Base-by-base conservation (phyloP, 1,140 invertebrate genomes). In the Sinella curviseta region DNA sequence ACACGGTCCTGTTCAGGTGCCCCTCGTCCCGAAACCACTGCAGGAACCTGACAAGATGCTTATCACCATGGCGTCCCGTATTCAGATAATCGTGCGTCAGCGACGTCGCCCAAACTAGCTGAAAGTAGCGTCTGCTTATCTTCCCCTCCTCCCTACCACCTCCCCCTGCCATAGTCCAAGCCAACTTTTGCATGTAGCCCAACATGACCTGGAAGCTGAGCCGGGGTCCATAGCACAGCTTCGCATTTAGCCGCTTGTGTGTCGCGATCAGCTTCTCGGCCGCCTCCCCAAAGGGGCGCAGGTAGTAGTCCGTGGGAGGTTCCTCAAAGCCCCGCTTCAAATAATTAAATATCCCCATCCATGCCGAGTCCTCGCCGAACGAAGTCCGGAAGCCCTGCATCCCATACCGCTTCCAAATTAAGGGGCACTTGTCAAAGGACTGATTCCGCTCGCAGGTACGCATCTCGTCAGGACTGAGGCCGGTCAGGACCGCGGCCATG, bases 81-180 rank as follows among this genome's bases (percentile, higher is more conserved):
- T 94, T 94, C 20, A 94, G 88, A 82, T 91, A 91, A 82, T 94
- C 93, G 84, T 95, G 94, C 74, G 91, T 93, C 77, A 94, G 89
- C 54, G 90, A 91, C 55, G 92, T 92, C 3, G 91, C 90, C 94
- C 94, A 95, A 85, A 94, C 93, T 78, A 95, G 91, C 0, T 90
- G 92, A 81, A 95, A 95, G 82, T 87, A 89, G 1, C 74, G 2
- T 54, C 39, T 75, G n/a, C n/a, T n/a, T n/a, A n/a, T n/a, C n/a
- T n/a, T n/a, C n/a, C n/a, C n/a, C n/a, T n/a, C n/a, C 1, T 75
- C 24, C 2, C 39, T 2, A 12, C 54, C 26, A n/a, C n/a, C n/a
- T n/a, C n/a, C n/a, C n/a, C n/a, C n/a, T n/a, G n/a, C n/a, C 31
- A 14, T 75, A 3, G 36, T 17, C 26, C n/a, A 39, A 28, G 78